Conservation (phyloP, 2,888 invertebrate genomes). For the Boloria euphrosyne region DNA sequence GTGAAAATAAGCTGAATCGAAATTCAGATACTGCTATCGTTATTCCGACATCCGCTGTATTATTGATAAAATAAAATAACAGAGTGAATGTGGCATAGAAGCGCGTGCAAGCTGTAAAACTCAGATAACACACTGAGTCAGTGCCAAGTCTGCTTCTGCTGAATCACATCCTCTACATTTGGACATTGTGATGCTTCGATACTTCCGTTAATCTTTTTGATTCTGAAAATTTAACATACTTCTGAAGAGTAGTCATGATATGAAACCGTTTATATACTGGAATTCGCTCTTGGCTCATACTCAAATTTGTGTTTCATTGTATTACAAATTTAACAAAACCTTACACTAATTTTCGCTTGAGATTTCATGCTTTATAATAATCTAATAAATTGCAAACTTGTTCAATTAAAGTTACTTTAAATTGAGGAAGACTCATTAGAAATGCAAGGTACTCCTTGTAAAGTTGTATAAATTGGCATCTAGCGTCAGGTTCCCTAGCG, state of each 20-base stretch:
- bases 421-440: constrained; percentile 12
- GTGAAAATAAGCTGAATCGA: constrained; percentile 37
- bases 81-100: constrained; percentile 44
- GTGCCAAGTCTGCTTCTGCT: constrained; percentile 58
- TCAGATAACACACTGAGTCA: constrained; percentile 66
- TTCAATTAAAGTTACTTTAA: constrained; percentile 8
- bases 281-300: constrained; percentile 67
- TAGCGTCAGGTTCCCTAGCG: constrained; percentile 19
- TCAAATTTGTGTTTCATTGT: constrained; percentile 59
- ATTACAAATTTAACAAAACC: constrained; percentile 3
- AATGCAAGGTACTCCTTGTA: constrained; percentile 18
- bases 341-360: not conserved
- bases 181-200: constrained; percentile 53
- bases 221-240: constrained; percentile 61
- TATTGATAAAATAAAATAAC: constrained; percentile 63
- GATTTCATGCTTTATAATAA: not conserved
- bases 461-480: constrained; percentile 25
- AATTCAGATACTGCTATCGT: constrained; percentile 56
- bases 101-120: constrained; percentile 58
- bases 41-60: constrained; percentile 59
- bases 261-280: constrained; percentile 63
- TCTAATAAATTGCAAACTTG: not conserved
- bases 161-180: constrained; percentile 68
- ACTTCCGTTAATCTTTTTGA: constrained; percentile 68
- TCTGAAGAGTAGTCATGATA: constrained; percentile 54